Evolutionary conservation across 2,113 vertebrate genomes (phyloP), one percentile per base, ranked within the genome.

Genomic region (Mormyrus iriodes): DNA sequence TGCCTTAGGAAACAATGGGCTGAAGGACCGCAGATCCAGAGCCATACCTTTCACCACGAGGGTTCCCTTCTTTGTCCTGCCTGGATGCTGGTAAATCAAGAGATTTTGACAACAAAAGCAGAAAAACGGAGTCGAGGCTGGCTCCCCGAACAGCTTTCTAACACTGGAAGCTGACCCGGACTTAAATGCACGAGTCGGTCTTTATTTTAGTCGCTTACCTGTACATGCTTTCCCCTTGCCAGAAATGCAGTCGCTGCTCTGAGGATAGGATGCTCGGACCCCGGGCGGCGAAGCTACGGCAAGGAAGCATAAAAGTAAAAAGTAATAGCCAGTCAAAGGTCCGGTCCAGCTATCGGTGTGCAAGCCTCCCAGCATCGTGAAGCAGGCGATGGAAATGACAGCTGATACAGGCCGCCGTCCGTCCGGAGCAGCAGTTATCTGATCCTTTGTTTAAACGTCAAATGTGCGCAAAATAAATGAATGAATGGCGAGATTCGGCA

Each of bases 211-310:
- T 53, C 35, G 53, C 91, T 92, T 93, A 96, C 96, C 96, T 95
- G 95, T 94, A 92, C 96, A 97, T 92, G 95, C 95, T 90, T 94
- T 96, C 88, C 93, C 95, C 92, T 95, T 95, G 92, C 94, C 94
- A 89, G 92, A 51, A 90, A 91, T 93, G 91, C 96, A 95, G 92
- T 95, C 96, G n/a, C 94, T 92, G 94, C 95, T 94, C 91, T 95
- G 91, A 0, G 95, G 95, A 85, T 93, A 95, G 0, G 96, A 96
- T 48, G 94, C 95, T 15, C 92, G 93, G 65, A 90, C 93, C 88
- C 92, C 92, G 85, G 93, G 94, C 91, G 94, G 92, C 42, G 91
- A 76, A 86, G 92, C 93, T 91, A 95, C 93, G 92, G 91, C 90
- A 89, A 95, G 92, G 89, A 95, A 89, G 86, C 94, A 93, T 76